Percentiles rank a stretch among this genome's conserved stretches.
These are phyloP conservation scores for Diadegma fenestrale DNA, from an alignment of 2,888 invertebrate genomes.

Conservation along the genomic window DNA sequence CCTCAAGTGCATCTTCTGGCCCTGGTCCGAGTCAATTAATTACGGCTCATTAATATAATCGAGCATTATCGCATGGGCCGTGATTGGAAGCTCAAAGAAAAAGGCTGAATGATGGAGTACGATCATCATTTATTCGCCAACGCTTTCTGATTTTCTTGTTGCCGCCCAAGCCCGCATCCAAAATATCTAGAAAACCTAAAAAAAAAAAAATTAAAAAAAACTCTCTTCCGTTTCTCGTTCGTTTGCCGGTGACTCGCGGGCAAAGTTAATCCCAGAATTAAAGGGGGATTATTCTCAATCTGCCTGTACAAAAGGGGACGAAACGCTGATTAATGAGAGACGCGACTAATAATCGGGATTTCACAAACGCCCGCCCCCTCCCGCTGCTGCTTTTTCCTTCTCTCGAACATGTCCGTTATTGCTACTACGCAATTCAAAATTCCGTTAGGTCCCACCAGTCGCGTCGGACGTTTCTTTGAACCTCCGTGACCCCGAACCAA, in stretches of 20 bases:
- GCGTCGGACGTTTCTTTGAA: conserved; percentile 44
- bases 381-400: conserved; percentile 11
- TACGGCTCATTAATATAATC: not conserved
- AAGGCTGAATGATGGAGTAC: not conserved
- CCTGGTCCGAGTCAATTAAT: not conserved
- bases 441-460: conserved; percentile 12
- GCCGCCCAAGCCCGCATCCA: not conserved
- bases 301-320: conserved; percentile 43
- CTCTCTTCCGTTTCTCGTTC: conserved; percentile 49
- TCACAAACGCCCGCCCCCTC: conserved; percentile 51
- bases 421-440: conserved; percentile 41
- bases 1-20: not conserved
- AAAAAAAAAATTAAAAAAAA: conserved; percentile 26
- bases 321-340: conserved; percentile 71
- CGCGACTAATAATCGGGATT: conserved; percentile 71
- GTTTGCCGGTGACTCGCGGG: conserved; percentile 54
- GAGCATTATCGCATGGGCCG: not conserved
- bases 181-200: conserved; percentile 7
- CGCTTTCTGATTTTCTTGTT: not conserved
- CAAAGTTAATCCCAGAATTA: conserved; percentile 72
- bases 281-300: conserved; percentile 69
- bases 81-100: not conserved
- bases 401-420: conserved; percentile 10
- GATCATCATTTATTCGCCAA: not conserved
- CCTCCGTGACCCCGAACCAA: conserved; percentile 62